These are phyloP conservation scores for Urocynchramus pylzowi DNA, from an alignment of 2,113 vertebrate species.

Conservation along the genomic window DNA sequence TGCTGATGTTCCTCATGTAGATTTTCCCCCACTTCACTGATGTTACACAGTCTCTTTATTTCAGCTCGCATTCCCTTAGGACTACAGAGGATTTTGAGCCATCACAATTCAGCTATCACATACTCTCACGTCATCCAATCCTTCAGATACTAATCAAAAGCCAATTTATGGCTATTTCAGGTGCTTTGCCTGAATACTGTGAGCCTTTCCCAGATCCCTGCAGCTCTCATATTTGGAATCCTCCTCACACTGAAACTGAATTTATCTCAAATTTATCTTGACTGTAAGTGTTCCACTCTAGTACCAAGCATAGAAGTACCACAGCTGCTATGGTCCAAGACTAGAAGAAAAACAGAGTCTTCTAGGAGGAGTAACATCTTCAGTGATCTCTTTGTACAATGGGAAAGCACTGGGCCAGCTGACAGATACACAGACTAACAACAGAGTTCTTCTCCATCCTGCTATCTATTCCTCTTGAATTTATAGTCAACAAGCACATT, in stretches of 20 bases:
- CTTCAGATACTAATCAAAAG: neutral
- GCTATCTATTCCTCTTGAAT: neutral
- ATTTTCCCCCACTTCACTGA: neutral
- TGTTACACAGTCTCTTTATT: neutral
- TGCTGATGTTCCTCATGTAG: neutral
- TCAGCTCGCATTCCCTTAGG: neutral
- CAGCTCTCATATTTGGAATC: neutral
- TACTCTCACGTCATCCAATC: neutral
- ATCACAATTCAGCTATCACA: neutral
- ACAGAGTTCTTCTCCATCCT: neutral
- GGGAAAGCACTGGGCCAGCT: neutral
- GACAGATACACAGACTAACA: neutral
- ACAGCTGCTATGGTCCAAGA: neutral
- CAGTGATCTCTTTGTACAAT: neutral
- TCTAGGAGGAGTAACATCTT: neutral
- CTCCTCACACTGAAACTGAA: neutral
- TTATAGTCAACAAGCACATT: neutral
- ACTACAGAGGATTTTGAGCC: neutral
- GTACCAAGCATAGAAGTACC: neutral
- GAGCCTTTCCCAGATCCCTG: neutral
- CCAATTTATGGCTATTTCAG: neutral
- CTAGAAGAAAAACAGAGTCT: neutral
- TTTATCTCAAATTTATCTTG: neutral
- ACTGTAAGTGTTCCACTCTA: neutral
- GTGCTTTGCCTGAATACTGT: neutral